Conservation (phyloP, 1,140 invertebrate species). For the Charaxes varanes region DNA sequence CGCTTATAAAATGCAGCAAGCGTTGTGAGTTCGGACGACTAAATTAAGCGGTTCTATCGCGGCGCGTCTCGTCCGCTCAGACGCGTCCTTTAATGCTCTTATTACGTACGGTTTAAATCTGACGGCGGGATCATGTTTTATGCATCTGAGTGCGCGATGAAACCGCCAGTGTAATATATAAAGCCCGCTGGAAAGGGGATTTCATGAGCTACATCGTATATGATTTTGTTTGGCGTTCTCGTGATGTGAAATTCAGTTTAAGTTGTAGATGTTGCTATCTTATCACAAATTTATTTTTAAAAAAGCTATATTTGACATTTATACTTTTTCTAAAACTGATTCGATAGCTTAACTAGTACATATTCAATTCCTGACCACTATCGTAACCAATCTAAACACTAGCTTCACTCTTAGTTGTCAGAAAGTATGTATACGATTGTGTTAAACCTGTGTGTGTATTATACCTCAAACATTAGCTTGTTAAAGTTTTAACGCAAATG, state of each 20-base stretch:
- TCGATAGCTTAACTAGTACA: too few species aligned
- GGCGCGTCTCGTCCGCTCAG: conserved; percentile 25
- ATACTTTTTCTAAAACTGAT: too few species aligned
- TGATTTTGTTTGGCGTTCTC: conserved; percentile 40
- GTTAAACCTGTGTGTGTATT: too few species aligned
- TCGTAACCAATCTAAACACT: too few species aligned
- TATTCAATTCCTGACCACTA: too few species aligned
- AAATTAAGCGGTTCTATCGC: conserved; percentile 26
- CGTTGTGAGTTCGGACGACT: conserved; percentile 10
- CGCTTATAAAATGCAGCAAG: background rate
- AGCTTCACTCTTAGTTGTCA: too few species aligned
- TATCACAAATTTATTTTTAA: too few species aligned
- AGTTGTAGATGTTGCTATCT: conserved; percentile 6
- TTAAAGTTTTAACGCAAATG: conserved; percentile 11
- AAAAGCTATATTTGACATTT: too few species aligned
- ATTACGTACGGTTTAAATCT: conserved; percentile 71
- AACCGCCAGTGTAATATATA: conserved; percentile 64
- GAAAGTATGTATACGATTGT: too few species aligned
- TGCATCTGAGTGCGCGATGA: conserved; percentile 66
- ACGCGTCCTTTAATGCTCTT: conserved; percentile 56
- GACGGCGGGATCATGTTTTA: conserved; percentile 68
- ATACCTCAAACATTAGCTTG: too few species aligned
- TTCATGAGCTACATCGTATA: conserved; percentile 53
- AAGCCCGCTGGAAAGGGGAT: conserved; percentile 52
- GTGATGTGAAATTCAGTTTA: conserved; percentile 16